Evolutionary conservation across 2,888 invertebrate genomes (phyloP), one percentile per base, ranked within the genome.

Genomic region (Pristionchus fissidentatus): DNA sequence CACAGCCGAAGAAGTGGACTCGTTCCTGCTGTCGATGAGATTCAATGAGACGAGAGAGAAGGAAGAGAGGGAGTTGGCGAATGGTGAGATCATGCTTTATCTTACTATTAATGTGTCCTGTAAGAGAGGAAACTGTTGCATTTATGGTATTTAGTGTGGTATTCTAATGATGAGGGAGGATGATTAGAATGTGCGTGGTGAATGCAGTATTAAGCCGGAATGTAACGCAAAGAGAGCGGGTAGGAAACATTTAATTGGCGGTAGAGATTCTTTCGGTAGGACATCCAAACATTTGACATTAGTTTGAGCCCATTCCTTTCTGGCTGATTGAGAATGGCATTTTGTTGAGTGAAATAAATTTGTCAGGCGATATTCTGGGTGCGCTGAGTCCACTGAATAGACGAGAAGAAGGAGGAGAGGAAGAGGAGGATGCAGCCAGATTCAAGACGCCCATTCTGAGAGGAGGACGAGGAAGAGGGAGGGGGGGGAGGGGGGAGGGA

Each of bases 391-490:
- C 49, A 26, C 46, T 43, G 46, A n/a, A 46, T n/a, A 32, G n/a
- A n/a, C n/a, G n/a, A n/a, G n/a, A n/a, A n/a, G n/a, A 60, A 26
- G 26, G n/a, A 15, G 19, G 62, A 60, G 62, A n/a, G 62, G 62
- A 60, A 10, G 62, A 35, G 52, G 78, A 55, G 35, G n/a, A 32
- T 22, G 55, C 26, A n/a, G 3, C 35, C 0, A 19, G 10, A 29
- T 55, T 78, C 55, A 78, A 78, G 78, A 78, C 78, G 35, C 78
- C 78, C 35, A 55, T n/a, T n/a, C n/a, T 55, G 78, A 29, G 22
- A 3, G 52, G 22, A 32, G 38, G 78, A 52, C 35, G 55, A n/a
- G 78, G 38, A 35, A 78, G 35, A 32, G 78, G 75, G 29, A 75
- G 49, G 13, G 46, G 73, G 10, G n/a, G 7, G n/a, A 38, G 73